These are phyloP conservation scores for Diachasma alloeum DNA, from an alignment of 1,140 invertebrate species.

Conservation along the genomic window DNA sequence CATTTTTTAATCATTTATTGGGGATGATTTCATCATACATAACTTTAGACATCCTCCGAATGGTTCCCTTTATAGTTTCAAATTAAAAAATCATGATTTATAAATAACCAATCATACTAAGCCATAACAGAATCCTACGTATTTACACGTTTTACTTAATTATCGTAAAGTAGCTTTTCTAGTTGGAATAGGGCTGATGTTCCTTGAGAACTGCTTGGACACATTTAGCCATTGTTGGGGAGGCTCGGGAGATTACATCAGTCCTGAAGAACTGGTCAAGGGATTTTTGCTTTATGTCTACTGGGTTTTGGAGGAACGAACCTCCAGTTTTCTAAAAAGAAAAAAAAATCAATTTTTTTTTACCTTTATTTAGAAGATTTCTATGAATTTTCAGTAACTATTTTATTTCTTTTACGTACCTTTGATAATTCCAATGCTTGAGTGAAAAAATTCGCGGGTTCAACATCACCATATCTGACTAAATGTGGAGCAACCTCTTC, in stretches of 20 bases:
- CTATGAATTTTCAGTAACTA: neutral
- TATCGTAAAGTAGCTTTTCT: neutral
- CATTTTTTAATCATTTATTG: neutral
- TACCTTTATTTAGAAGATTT: neutral
- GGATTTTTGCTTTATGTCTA: slow-evolving; percentile 81
- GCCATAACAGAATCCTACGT: slow-evolving; percentile 41
- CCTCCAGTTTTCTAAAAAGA: slow-evolving; percentile 68
- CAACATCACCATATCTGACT: slow-evolving; percentile 81
- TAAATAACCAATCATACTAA: slow-evolving; percentile 37
- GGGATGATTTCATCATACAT: neutral
- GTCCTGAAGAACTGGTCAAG: slow-evolving; percentile 99
- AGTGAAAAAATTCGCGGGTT: slow-evolving; percentile 84
- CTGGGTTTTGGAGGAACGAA: slow-evolving; percentile 67
- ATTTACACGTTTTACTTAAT: slow-evolving; percentile 40
- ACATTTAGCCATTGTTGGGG: slow-evolving; percentile 98
- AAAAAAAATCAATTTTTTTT: slow-evolving; percentile 27
- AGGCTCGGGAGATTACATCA: slow-evolving; percentile 94
- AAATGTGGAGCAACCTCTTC: slow-evolving; percentile 90
- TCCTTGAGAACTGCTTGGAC: slow-evolving; percentile 85
- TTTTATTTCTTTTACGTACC: slow-evolving; percentile 59
- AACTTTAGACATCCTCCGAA: slow-evolving; percentile 11
- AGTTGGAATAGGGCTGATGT: neutral
- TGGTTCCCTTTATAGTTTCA: slow-evolving; percentile 12
- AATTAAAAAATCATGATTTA: slow-evolving; percentile 17
- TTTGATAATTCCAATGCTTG: slow-evolving; percentile 76